Evolutionary conservation across 1,140 invertebrate genomes (phyloP).

Genomic region (Penaeus indicus): DNA sequence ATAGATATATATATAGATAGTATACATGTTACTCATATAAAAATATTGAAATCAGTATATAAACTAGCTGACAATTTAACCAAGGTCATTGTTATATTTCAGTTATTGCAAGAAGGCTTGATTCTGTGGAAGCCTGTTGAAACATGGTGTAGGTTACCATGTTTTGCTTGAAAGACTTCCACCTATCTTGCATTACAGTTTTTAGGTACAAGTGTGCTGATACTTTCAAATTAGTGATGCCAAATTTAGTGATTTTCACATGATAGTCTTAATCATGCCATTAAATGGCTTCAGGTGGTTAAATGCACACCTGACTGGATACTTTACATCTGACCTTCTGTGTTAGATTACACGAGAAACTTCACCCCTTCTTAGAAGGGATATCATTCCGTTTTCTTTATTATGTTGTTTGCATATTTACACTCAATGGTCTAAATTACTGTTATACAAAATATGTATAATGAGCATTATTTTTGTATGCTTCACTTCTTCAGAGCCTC

Average conservation of each 20-base stretch:
- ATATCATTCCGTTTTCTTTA: not conserved
- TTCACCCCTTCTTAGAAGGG: not conserved
- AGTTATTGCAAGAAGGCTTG: constrained; percentile 44
- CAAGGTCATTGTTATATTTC: constrained; percentile 3
- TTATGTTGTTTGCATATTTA: constrained; percentile 36
- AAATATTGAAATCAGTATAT: constrained; percentile 40
- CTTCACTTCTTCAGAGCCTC: constrained; percentile 63
- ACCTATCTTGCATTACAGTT: constrained; percentile 21
- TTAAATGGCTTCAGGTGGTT: constrained; percentile 4
- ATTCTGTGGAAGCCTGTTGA: constrained; percentile 55
- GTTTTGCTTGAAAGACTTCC: constrained; percentile 13
- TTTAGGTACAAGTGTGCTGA: constrained; percentile 59
- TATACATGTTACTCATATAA: constrained; percentile 37
- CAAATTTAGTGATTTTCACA: constrained; percentile 28
- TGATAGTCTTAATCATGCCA: constrained; percentile 31
- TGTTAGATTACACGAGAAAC: constrained; percentile 1
- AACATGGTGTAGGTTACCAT: constrained; percentile 11
- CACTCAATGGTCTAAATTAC: constrained; percentile 42
- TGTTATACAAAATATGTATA: constrained; percentile 57
- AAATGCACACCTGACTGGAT: not conserved
- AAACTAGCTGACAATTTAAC: constrained; percentile 40
- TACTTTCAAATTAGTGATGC: constrained; percentile 53
- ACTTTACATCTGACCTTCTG: no score
- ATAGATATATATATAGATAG: constrained; percentile 18
- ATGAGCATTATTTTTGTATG: constrained; percentile 60